Evolutionary conservation across 2,888 invertebrate genomes (phyloP).

Genomic region (Anaspis maculata): DNA sequence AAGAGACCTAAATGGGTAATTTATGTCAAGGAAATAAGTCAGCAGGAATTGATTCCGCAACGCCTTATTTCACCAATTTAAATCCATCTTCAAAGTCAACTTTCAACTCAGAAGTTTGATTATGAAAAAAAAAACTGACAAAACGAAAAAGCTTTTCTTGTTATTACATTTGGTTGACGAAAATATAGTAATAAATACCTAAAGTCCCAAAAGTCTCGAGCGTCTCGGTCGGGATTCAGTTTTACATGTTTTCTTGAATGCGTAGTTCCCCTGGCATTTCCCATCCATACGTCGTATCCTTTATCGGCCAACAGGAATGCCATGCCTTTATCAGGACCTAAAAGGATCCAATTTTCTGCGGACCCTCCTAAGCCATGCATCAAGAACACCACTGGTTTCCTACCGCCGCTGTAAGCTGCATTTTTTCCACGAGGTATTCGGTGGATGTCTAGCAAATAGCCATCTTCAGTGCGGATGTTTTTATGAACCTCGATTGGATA

Average conservation of each 20-base stretch:
- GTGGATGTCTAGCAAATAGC: conserved; percentile 43
- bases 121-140: too few relatives aligned
- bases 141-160: too few relatives aligned
- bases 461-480: conserved; percentile 41
- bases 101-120: too few relatives aligned
- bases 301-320: conserved; percentile 32
- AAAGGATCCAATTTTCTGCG: background rate
- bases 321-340: conserved; percentile 37
- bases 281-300: conserved; percentile 47
- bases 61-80: too few relatives aligned
- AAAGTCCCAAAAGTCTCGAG: conserved; percentile 19
- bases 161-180: too few relatives aligned
- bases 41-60: too few relatives aligned
- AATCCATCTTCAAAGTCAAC: too few relatives aligned
- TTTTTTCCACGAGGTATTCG: conserved; percentile 30
- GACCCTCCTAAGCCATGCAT: background rate
- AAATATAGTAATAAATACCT: too few relatives aligned
- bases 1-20: too few relatives aligned
- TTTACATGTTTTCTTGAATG: conserved; percentile 45
- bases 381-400: background rate
- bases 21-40: too few relatives aligned
- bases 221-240: conserved; percentile 5
- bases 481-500: background rate
- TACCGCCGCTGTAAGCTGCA: background rate
- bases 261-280: conserved; percentile 52